These are phyloP conservation scores for Lagodon rhomboides DNA, from an alignment of 2,797 vertebrate genomes.

Conservation along the genomic window DNA sequence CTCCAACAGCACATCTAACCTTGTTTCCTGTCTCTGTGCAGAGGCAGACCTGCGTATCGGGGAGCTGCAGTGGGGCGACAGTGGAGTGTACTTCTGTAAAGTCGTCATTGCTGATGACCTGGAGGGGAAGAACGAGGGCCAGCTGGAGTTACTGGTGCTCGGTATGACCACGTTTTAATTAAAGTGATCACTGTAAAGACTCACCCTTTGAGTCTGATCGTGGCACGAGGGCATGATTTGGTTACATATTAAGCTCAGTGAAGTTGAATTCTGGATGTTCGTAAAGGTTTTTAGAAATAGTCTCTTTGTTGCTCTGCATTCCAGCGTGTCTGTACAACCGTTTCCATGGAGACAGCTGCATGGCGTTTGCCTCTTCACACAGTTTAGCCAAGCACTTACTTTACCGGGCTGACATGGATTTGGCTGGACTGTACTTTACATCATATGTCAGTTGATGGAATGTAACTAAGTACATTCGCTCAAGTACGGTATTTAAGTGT, in stretches of 20 bases:
- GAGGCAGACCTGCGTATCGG: conserved; percentile 96
- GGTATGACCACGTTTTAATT: conserved; percentile 84
- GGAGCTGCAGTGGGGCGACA: conserved; percentile 97
- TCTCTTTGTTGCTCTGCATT: conserved; percentile 80
- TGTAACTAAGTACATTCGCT: too few relatives aligned
- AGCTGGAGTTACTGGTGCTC: conserved; percentile 94
- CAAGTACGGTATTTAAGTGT: too few relatives aligned
- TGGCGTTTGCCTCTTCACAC: conserved; percentile 84
- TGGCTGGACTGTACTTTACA: conserved; percentile 23
- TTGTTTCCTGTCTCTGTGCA: conserved; percentile 69
- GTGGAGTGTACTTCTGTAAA: conserved; percentile 96
- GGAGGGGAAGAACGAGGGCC: conserved; percentile 94
- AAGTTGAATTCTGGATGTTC: not conserved
- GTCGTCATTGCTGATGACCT: conserved; percentile 93
- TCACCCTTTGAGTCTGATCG: not conserved
- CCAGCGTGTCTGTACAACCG: conserved; percentile 79
- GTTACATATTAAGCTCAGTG: conserved; percentile 10
- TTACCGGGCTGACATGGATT: conserved; percentile 30
- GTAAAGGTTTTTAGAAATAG: conserved; percentile 49
- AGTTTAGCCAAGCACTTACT: conserved; percentile 68
- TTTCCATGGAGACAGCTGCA: conserved; percentile 88
- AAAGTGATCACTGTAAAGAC: not conserved
- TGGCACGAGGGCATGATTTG: not conserved
- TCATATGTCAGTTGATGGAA: conserved; percentile 30
- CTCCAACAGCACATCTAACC: conserved; percentile 16